Evolutionary conservation across 2,797 vertebrate genomes (phyloP).

Genomic region (Betta splendens): DNA sequence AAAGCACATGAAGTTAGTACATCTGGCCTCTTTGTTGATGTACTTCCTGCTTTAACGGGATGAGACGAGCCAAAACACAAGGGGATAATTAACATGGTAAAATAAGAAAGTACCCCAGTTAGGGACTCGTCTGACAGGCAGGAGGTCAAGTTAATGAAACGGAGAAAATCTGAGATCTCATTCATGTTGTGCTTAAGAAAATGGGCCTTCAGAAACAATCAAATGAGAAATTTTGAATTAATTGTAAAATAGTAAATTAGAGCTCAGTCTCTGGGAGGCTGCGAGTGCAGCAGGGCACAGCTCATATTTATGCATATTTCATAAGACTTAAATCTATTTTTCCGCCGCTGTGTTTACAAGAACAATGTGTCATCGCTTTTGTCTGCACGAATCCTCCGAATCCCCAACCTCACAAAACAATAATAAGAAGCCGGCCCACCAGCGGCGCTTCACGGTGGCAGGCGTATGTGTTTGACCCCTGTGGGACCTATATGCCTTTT

Average conservation of each 20-base stretch:
- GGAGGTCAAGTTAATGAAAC: not conserved
- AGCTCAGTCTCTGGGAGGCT: conserved; percentile 7
- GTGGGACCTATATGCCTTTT: conserved; percentile 93
- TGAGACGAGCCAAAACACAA: conserved; percentile 1
- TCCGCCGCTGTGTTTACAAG: conserved; percentile 59
- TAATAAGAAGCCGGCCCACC: conserved; percentile 75
- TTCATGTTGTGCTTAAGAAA: not conserved
- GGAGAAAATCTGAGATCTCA: not conserved
- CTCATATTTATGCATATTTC: conserved; percentile 57
- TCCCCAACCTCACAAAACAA: conserved; percentile 76
- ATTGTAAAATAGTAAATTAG: conserved; percentile 13
- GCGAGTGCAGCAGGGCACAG: too few relatives aligned
- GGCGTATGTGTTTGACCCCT: conserved; percentile 88
- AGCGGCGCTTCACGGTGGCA: conserved; percentile 73
- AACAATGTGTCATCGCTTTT: conserved; percentile 69
- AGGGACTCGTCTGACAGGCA: not conserved
- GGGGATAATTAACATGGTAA: not conserved
- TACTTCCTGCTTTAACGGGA: conserved; percentile 20
- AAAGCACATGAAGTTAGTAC: not conserved
- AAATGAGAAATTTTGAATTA: not conserved
- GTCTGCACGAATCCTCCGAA: conserved; percentile 68
- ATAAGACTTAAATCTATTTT: conserved; percentile 61
- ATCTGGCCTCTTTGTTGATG: conserved; percentile 5
- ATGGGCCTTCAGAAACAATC: not conserved
- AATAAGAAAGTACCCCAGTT: not conserved